Evolutionary conservation across 2,113 vertebrate species (phyloP).

Genomic region (Empidonax traillii): DNA sequence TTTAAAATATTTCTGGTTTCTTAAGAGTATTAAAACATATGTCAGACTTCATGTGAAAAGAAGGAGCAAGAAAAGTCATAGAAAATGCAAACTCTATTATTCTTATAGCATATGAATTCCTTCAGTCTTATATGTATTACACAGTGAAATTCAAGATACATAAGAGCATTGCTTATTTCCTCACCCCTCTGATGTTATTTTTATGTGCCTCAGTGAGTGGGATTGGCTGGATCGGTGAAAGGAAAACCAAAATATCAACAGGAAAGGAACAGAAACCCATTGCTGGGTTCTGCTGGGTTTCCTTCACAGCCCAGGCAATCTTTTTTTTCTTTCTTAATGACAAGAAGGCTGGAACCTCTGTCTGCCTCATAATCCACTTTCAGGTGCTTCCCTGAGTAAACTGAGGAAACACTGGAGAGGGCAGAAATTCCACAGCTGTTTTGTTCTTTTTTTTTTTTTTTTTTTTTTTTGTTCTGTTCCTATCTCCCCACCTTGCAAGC

Average conservation of each 20-base stretch:
- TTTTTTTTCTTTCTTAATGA: neutral
- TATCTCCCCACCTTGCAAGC: fast-evolving
- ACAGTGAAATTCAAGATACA: neutral
- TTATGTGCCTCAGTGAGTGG: neutral
- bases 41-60: neutral
- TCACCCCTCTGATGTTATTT: neutral
- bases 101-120: neutral
- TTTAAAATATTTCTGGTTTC: neutral
- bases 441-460: neutral
- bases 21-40: neutral
- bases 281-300: neutral
- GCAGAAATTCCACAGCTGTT: neutral
- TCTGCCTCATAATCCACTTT: neutral
- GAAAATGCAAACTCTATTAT: neutral
- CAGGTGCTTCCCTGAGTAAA: neutral
- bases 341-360: neutral
- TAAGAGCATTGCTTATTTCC: neutral
- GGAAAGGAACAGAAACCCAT: neutral
- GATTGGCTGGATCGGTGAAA: neutral
- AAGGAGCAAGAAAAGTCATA: neutral
- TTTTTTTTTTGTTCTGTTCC: neutral
- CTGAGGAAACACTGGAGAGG: neutral
- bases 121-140: neutral
- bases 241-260: neutral
- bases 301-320: neutral